Conservation (phyloP, 2,113 vertebrate species). For the Solenodon paradoxus region DNA sequence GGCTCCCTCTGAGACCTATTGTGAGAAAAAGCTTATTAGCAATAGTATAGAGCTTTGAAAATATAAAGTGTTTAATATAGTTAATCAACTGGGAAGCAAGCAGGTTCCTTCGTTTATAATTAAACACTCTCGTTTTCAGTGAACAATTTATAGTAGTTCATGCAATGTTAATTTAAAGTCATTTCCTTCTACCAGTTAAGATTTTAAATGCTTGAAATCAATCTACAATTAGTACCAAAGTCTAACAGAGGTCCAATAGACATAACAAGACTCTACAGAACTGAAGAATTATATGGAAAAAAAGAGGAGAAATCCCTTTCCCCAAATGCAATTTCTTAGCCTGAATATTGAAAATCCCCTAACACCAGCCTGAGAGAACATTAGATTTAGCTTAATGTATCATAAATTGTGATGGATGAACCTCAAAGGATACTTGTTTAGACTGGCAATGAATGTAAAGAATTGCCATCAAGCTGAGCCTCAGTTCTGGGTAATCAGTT, state of each 20-base stretch:
- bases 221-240: neutral
- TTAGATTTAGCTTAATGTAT: constrained; percentile 60
- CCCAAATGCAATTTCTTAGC: constrained; percentile 62
- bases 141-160: constrained; percentile 57
- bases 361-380: constrained; percentile 42
- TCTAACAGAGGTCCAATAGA: neutral
- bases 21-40: constrained; percentile 59
- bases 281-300: constrained; percentile 34
- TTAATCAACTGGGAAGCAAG: constrained; percentile 59
- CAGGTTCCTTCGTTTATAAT: constrained; percentile 61
- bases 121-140: constrained; percentile 57
- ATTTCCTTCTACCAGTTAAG: constrained; percentile 59
- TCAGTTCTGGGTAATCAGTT: neutral
- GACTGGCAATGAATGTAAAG: neutral
- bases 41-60: constrained; percentile 44
- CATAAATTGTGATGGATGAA: constrained; percentile 63
- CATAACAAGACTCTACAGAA: constrained; percentile 19
- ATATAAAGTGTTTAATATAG: constrained; percentile 57
- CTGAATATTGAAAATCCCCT: constrained; percentile 51
- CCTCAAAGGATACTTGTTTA: constrained; percentile 41
- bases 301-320: constrained; percentile 57
- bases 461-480: neutral
- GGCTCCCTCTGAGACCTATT: constrained; percentile 1
- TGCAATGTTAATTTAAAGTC: constrained; percentile 63
- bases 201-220: constrained; percentile 58